Conservation (phyloP, 2,797 vertebrate genomes). For the Chaenodraco wilsoni region DNA sequence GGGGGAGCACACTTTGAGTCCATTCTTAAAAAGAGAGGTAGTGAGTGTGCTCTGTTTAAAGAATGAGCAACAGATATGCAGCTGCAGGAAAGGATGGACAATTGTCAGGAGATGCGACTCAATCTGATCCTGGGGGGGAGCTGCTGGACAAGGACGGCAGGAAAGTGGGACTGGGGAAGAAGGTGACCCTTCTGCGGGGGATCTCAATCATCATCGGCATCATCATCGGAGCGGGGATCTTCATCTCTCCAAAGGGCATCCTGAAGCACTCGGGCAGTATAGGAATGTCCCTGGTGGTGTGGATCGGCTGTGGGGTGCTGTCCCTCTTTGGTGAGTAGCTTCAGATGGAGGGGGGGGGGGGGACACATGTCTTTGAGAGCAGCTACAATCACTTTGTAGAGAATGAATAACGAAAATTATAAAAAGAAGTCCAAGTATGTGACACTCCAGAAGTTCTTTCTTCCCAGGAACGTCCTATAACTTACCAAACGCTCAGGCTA, state of each 20-base stretch:
- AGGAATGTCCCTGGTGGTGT: slow-evolving; percentile 92
- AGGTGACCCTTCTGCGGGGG: slow-evolving; percentile 93
- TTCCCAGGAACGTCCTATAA: too few relatives aligned
- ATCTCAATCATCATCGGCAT: slow-evolving; percentile 95
- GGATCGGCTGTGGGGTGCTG: slow-evolving; percentile 92
- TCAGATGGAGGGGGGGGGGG: neutral
- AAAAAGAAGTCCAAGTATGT: neutral
- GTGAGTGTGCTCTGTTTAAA: slow-evolving; percentile 16
- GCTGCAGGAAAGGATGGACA: slow-evolving; percentile 15
- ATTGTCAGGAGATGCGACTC: slow-evolving; percentile 44
- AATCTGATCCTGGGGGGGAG: slow-evolving; percentile 57
- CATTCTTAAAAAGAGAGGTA: neutral
- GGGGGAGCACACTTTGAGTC: neutral
- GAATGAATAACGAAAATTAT: neutral
- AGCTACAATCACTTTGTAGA: neutral
- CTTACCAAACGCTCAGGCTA: too few relatives aligned
- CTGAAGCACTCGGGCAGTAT: slow-evolving; percentile 92
- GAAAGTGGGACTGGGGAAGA: slow-evolving; percentile 91
- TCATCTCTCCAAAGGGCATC: slow-evolving; percentile 97
- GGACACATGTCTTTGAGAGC: neutral
- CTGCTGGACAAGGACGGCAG: slow-evolving; percentile 51
- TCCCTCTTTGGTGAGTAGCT: slow-evolving; percentile 94
- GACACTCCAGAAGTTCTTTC: neutral
- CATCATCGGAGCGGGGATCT: slow-evolving; percentile 97
- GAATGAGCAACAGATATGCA: slow-evolving; percentile 83